Evolutionary conservation across 2,113 vertebrate species (phyloP), one percentile per base, ranked within the genome.

Genomic region (Dicrurus megarhynchus): DNA sequence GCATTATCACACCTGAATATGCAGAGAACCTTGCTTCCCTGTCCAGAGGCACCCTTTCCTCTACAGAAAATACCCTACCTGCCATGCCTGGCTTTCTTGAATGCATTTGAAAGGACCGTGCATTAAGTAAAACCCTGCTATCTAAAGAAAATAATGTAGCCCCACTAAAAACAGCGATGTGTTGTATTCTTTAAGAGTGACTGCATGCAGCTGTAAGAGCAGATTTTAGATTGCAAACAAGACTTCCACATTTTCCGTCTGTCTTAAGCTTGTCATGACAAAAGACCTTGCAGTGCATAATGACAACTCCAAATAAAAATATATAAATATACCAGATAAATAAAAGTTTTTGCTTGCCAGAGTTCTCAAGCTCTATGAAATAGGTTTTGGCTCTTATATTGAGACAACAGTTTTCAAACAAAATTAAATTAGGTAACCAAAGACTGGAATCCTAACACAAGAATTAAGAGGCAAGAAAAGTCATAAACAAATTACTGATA

Each of bases 401-500:
- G 35, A 95, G 82, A 95, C 77, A 86, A 86, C 26, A 76, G 28
- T 59, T 67, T 84, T 92, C 61, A 90, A 87, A 93, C 78, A 75
- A 87, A 96, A 93, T 93, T 80, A 90, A 79, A 85, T 37, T 42
- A 35, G 35, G 14, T 73, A 87, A 90, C 32, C 9, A 21, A 88
- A 94, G 49, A 85, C 26, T 84, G 74, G 95, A 96, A 89, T 83
- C 68, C 82, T 91, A 87, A 60, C 65, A 55, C 9, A 61, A 76
- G 46, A 90, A 57, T 91, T 90, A 91, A 84, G 44, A 53, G 35
- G 94, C 64, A 91, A 95, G 88, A 89, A 87, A 88, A 88, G 32
- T 63, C 44, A 84, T 93, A 91, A 91, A 96, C 79, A 96, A 96
- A 92, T 94, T 87, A 74, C 59, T 86, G 82, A 89, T 95, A 76